These are phyloP conservation scores for Lonchura striata DNA, from an alignment of 2,113 vertebrate species.

Conservation along the genomic window DNA sequence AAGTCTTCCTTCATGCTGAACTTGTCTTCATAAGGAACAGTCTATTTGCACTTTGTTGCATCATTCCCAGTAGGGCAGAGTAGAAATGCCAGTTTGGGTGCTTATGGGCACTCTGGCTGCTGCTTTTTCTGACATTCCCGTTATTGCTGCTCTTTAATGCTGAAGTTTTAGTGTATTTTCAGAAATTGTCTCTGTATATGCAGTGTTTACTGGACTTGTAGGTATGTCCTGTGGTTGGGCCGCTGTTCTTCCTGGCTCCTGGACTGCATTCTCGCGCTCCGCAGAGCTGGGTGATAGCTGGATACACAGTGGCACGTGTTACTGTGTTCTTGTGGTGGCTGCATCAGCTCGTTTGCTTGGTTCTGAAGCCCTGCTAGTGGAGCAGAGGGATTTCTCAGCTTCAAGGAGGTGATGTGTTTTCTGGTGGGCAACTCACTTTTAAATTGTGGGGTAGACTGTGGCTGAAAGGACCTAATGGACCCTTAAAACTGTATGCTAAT, in stretches of 20 bases:
- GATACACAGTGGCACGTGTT: background rate
- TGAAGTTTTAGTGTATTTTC: background rate
- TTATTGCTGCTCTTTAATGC: background rate
- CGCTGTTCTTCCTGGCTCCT: background rate
- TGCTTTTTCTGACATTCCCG: background rate
- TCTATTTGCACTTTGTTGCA: background rate
- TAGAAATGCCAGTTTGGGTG: background rate
- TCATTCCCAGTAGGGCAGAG: background rate
- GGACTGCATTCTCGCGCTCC: background rate
- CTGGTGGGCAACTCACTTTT: background rate
- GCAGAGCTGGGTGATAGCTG: background rate
- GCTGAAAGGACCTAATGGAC: background rate
- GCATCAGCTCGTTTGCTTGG: background rate
- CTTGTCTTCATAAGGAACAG: background rate
- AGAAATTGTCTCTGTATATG: background rate
- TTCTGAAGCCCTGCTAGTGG: background rate
- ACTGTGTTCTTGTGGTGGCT: background rate
- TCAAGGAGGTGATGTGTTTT: background rate
- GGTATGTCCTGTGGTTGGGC: background rate
- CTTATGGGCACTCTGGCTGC: background rate
- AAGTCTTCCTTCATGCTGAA: background rate
- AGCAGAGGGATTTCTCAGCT: background rate
- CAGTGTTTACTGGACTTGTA: background rate
- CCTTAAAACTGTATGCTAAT: conserved; percentile 1
- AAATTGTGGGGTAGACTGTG: background rate